Evolutionary conservation across 2,797 vertebrate species (phyloP), one percentile per base, ranked within the genome.

Genomic region (Lemur catta): DNA sequence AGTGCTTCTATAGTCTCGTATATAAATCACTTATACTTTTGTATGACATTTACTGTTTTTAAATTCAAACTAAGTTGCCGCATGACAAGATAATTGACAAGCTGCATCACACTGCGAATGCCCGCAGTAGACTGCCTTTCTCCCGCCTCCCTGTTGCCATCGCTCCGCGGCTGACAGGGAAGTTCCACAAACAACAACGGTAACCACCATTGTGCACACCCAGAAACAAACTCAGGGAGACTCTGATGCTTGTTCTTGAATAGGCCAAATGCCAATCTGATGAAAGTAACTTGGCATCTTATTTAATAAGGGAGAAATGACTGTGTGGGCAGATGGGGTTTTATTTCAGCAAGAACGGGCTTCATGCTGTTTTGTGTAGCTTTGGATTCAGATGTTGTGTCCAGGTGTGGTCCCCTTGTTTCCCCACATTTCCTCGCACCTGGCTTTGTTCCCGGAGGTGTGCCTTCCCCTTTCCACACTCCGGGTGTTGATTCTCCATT

Each of bases 11-110:
- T 22, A 71, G 76, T 74, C 80, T 69, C 48, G 4, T 71, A 43
- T 76, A 88, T 96, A 97, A 97, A 95, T 96, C 97, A 96, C 86
- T 96, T 82, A 63, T 61, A 69, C 84, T 96, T 96, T 90, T 79
- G 63, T 48, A 46, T 88, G 97, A 78, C 97, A 87, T 89, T 95
- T 95, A 85, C 76, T 82, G 84, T 95, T 93, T 94, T 95, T 92
- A 94, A 84, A 84, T 86, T 72, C 86, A 72, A 35, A 35, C 0
- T 35, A 84, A 89, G 85, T 43, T 87, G 91, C 94, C n/a, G 41
- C 72, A 1, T 82, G 93, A 90, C 90, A 85, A 81, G 38, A 24
- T 85, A 63, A 85, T 75, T 81, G 89, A 88, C 89, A 90, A 87
- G 74, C 43, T 26, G 15, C 22, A 11, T 65, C 20, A 50, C 17